phyloP scores from a whole-genome alignment of 30 jellyfish, hydroid and myxozoan genomes.

The Aurelia aurita complex sp. Pacific region DNA sequence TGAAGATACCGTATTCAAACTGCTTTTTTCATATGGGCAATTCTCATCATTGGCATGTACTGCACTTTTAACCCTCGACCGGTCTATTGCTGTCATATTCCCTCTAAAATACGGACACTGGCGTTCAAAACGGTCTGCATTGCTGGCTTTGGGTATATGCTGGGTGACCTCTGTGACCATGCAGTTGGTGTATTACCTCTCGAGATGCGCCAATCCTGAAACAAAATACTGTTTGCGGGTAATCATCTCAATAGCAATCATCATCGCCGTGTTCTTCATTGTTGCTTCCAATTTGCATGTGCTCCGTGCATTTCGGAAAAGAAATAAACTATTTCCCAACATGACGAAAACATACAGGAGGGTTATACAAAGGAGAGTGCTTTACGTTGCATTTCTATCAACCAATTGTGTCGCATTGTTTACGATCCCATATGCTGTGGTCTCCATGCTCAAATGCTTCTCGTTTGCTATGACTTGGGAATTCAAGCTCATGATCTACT shows the following conservation, averaged over 20 bases:
- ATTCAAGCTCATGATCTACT: background rate
- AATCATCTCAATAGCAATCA: background rate
- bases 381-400: constrained; percentile 34
- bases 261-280: background rate
- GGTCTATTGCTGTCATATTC: constrained; percentile 24
- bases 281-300: constrained; percentile 7
- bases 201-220: background rate
- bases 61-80: constrained; percentile 23
- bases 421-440: constrained; percentile 42
- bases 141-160: background rate
- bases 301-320: background rate
- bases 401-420: constrained; percentile 30
- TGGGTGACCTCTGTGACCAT: constrained; percentile 11
- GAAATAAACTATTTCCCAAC: constrained; percentile 3
- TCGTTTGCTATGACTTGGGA: background rate
- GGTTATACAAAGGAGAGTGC: constrained; percentile 4
- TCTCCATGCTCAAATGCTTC: constrained; percentile 10
- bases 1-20: background rate
- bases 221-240: constrained; percentile 14
- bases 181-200: constrained; percentile 25
- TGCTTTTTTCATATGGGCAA: constrained; percentile 20
- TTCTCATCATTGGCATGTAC: constrained; percentile 30
- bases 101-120: constrained; percentile 17
- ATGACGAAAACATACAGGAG: background rate
- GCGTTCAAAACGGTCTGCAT: constrained; percentile 19